Evolutionary conservation across 2,113 vertebrate genomes (phyloP).

Genomic region (Rhynchopsitta pachyrhyncha): DNA sequence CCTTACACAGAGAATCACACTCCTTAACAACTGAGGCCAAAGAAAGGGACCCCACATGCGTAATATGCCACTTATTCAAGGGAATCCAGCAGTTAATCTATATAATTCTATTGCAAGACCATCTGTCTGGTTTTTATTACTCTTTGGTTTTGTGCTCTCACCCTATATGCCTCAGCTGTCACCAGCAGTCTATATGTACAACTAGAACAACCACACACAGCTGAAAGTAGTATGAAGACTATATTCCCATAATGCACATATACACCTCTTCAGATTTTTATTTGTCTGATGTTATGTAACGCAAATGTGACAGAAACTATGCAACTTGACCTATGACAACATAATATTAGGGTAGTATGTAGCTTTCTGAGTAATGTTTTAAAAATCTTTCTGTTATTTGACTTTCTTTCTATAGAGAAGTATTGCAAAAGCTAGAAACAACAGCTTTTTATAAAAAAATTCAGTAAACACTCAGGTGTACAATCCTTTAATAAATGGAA

Average conservation of each 20-base stretch:
- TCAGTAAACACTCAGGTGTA: slow-evolving; percentile 55
- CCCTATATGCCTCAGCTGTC: neutral
- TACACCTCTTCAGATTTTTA: neutral
- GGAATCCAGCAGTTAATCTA: neutral
- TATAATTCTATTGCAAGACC: neutral
- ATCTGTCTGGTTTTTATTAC: neutral
- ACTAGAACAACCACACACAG: neutral
- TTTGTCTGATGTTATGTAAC: neutral
- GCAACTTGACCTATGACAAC: neutral
- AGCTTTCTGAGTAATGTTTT: neutral
- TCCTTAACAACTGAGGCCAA: neutral
- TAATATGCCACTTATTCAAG: neutral
- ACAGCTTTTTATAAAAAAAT: neutral
- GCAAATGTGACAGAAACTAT: neutral
- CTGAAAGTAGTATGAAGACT: neutral
- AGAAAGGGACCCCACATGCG: neutral
- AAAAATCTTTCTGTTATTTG: neutral
- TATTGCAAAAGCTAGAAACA: slow-evolving; percentile 5
- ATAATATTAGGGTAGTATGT: neutral
- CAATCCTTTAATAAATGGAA: slow-evolving; percentile 41
- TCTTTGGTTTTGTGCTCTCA: neutral
- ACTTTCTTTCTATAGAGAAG: neutral
- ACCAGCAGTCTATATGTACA: neutral
- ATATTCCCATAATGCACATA: neutral
- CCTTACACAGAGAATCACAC: neutral